phyloP scores from a whole-genome alignment of 2,888 invertebrate genomes.

The Unio pictorum region DNA sequence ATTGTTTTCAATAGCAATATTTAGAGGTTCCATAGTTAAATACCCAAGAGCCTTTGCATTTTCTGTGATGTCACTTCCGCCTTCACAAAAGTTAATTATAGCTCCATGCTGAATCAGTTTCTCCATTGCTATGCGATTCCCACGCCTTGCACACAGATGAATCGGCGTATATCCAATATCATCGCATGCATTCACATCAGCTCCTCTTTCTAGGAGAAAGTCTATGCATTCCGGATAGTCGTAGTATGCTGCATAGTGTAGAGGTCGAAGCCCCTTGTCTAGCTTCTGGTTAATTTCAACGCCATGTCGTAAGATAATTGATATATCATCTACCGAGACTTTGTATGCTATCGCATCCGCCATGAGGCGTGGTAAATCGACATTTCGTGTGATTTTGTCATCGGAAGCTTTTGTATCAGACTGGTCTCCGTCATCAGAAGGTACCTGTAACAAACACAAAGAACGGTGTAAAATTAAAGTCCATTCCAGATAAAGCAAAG shows the following conservation, averaged over 20 bases:
- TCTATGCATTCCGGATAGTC: slow-evolving; percentile 83
- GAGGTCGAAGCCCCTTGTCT: slow-evolving; percentile 87
- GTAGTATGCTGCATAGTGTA: slow-evolving; percentile 95
- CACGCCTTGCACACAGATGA: slow-evolving; percentile 91
- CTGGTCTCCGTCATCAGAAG: too few relatives aligned
- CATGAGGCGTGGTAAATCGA: slow-evolving; percentile 77
- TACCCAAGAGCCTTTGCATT: slow-evolving; percentile 71
- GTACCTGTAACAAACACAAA: too few relatives aligned
- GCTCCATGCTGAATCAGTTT: slow-evolving; percentile 84
- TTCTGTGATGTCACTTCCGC: slow-evolving; percentile 74
- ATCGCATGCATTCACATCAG: slow-evolving; percentile 77
- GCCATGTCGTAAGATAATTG: slow-evolving; percentile 88
- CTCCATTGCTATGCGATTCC: slow-evolving; percentile 75
- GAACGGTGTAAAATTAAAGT: too few relatives aligned
- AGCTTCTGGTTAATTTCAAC: slow-evolving; percentile 82
- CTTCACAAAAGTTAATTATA: slow-evolving; percentile 83
- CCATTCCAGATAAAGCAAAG: too few relatives aligned
- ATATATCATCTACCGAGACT: slow-evolving; percentile 88
- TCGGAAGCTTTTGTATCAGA: too few relatives aligned
- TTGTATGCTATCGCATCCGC: slow-evolving; percentile 92
- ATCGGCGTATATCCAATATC: slow-evolving; percentile 93
- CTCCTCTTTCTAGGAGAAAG: slow-evolving; percentile 81
- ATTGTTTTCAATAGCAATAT: slow-evolving; percentile 89
- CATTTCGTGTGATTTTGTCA: too few relatives aligned
- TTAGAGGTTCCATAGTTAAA: slow-evolving; percentile 84